Conservation (phyloP, 1,140 invertebrate species). For the Heliconius nattereri region DNA sequence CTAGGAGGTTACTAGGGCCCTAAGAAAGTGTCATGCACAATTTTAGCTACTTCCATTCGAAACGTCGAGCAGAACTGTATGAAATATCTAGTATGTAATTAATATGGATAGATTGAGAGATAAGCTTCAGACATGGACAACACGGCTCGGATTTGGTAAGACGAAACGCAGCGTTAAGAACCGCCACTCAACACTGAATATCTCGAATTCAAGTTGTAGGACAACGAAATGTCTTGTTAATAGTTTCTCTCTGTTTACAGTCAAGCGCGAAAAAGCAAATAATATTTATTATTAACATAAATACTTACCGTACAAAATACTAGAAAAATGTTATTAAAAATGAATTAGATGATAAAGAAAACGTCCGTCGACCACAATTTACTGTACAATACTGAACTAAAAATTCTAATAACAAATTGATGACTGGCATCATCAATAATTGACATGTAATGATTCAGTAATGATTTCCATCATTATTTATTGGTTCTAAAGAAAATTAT, state of each 20-base stretch:
- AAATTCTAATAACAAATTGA: neutral
- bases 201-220: neutral
- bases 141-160: too few relatives aligned
- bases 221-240: neutral
- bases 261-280: neutral
- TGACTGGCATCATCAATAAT: neutral
- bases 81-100: too few relatives aligned
- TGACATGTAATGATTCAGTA: neutral
- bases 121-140: too few relatives aligned
- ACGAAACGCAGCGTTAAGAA: too few relatives aligned
- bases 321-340: neutral
- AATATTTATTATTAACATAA: neutral
- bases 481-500: neutral
- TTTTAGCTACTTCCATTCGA: too few relatives aligned
- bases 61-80: too few relatives aligned
- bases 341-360: neutral
- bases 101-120: too few relatives aligned
- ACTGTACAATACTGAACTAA: neutral
- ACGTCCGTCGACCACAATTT: neutral
- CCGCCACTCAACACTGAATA: neutral
- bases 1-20: too few relatives aligned
- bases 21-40: neutral
- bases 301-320: neutral
- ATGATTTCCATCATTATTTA: slow-evolving; percentile 11
- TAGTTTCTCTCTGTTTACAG: neutral